Evolutionary conservation across 1,140 invertebrate genomes (phyloP).

Genomic region (Psilanteris sp.): DNA sequence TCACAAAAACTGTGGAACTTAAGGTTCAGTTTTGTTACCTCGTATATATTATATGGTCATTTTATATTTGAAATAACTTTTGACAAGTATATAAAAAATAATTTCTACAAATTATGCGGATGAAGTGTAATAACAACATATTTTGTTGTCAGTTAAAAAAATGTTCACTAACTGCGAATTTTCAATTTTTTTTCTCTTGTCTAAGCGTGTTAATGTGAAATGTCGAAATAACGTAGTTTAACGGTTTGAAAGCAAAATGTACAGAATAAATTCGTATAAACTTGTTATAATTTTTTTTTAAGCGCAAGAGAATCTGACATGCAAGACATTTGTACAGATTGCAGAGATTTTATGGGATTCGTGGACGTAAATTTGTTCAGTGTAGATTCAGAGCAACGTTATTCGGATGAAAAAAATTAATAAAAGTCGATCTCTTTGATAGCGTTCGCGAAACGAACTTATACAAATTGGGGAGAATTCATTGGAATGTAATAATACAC

Average conservation of each 20-base stretch:
- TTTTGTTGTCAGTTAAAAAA: slow-evolving; percentile 19
- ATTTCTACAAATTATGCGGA: slow-evolving; percentile 10
- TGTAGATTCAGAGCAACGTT: slow-evolving; percentile 8
- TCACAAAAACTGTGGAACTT: too few species aligned
- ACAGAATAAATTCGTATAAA: slow-evolving; percentile 52
- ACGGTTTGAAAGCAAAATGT: slow-evolving; percentile 33
- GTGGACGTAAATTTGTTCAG: slow-evolving; percentile 60
- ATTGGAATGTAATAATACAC: slow-evolving; percentile 47
- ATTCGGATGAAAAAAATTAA: slow-evolving; percentile 1
- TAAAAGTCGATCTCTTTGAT: slow-evolving; percentile 27
- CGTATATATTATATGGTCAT: slow-evolving; percentile 45
- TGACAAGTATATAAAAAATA: slow-evolving; percentile 30
- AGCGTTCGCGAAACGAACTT: slow-evolving; percentile 13
- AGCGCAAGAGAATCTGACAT: slow-evolving; percentile 40
- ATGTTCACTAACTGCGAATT: too few species aligned
- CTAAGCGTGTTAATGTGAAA: slow-evolving; percentile 44
- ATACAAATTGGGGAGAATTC: slow-evolving; percentile 33
- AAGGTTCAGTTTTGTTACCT: slow-evolving; percentile 9
- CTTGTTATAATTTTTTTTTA: slow-evolving; percentile 53
- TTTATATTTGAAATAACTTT: slow-evolving; percentile 42
- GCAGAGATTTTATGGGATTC: slow-evolving; percentile 59
- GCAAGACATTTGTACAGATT: slow-evolving; percentile 59
- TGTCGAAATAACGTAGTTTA: slow-evolving; percentile 40
- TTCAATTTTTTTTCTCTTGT: slow-evolving; percentile 28
- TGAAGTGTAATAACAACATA: slow-evolving; percentile 6